Evolutionary conservation across 2,888 invertebrate species (phyloP).

Genomic region (Gonocerus acuteangulatus): DNA sequence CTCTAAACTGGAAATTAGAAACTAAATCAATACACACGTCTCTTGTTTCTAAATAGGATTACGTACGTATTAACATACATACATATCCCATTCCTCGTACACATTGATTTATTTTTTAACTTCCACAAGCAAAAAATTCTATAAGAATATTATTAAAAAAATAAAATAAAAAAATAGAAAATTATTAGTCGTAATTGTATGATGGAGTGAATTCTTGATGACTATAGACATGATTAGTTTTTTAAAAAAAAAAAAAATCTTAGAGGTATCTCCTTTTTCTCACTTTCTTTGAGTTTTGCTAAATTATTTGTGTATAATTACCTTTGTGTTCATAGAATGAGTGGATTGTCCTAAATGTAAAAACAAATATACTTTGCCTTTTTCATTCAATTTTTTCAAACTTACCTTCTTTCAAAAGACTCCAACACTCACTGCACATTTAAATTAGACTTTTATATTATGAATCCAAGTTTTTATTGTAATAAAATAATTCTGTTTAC

Average conservation of each 20-base stretch:
- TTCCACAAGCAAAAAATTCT: background rate
- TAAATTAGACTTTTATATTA: background rate
- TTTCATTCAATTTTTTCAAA: background rate
- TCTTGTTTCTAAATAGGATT: background rate
- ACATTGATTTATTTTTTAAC: constrained; percentile 17
- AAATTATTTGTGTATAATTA: constrained; percentile 6
- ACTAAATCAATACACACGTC: constrained; percentile 13
- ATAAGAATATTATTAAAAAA: constrained; percentile 1
- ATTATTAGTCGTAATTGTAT: constrained; percentile 14
- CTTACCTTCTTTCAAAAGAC: constrained; percentile 7
- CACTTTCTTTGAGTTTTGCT: constrained; percentile 19
- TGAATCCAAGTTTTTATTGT: too few relatives aligned
- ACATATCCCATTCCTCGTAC: constrained; percentile 1
- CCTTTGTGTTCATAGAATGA: constrained; percentile 18
- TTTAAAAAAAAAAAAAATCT: too few relatives aligned
- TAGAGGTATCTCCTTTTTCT: background rate
- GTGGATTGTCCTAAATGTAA: constrained; percentile 13
- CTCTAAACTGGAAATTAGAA: constrained; percentile 12
- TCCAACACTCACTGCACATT: background rate
- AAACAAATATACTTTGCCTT: background rate
- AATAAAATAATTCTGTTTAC: too few relatives aligned
- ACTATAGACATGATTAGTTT: background rate
- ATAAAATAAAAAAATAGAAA: constrained; percentile 4
- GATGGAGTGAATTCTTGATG: constrained; percentile 8
- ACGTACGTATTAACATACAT: background rate